Evolutionary conservation across 2,888 invertebrate genomes (phyloP), one percentile per base, ranked within the genome.

Genomic region (Acrobasis suavella): DNA sequence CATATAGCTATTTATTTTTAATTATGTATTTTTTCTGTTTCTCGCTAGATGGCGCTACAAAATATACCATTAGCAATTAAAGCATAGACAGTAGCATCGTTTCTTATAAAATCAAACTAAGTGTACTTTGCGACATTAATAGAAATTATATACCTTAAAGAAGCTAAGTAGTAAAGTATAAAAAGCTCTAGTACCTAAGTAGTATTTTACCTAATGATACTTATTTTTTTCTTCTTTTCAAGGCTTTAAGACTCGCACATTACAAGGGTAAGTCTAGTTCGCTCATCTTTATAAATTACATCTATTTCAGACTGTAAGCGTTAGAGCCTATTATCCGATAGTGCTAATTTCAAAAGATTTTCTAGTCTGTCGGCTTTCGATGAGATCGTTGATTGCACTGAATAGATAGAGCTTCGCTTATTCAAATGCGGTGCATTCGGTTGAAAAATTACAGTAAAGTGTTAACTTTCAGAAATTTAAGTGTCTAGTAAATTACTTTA

Each of bases 361-460:
- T 52, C 52, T 52, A 32, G 32, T 52, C 52, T 52, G 32, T 32
- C 52, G 52, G 14, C 10, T 32, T 14, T 55, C 10, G 60, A 56
- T 62, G 32, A 42, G 55, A 66, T 42, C 50, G 46, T 64, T 52
- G 52, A 52, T 52, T 52, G 52, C 32, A 3, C 22, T 52, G 37
- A 52, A 52, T 32, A 32, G 32, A 32, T 32, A 32, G 8, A 1
- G 9, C 12, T 8, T 10, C 37, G 22, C 32, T 52, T 52, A 52
- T 14, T 14, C 9, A 52, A 9, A 10, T 52, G 32, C 12, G 6
- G 52, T 52, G 52, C 32, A 32, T 7, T 52, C 12, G 52, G 22
- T 52, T 6, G 52, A 32, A 1, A 52, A 52, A 32, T 14, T 46
- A 50, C 50, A 50, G 16, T 50, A 50, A 16, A n/a, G 37, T 46